These are phyloP conservation scores for Strigamia maritima DNA, from an alignment of 2,888 invertebrate genomes.

Conservation along the genomic window DNA sequence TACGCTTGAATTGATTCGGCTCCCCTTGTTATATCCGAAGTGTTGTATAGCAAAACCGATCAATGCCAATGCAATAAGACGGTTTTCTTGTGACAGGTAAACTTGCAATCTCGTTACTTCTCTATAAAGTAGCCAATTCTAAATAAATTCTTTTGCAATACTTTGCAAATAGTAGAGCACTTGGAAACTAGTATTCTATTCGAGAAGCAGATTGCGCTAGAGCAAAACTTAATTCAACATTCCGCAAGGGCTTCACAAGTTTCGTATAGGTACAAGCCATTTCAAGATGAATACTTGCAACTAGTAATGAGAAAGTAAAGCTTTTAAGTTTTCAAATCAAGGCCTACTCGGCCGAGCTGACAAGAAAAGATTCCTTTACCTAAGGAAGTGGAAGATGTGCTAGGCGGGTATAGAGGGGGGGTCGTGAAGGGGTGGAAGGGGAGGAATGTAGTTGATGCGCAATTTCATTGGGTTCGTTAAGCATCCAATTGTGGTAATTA, in stretches of 20 bases:
- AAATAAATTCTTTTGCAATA: neutral
- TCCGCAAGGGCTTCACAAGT: conserved; percentile 20
- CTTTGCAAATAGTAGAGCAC: neutral
- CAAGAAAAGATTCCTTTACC: conserved; percentile 34
- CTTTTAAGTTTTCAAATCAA: conserved; percentile 34
- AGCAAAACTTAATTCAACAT: conserved; percentile 28
- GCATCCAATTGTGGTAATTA: conserved; percentile 34
- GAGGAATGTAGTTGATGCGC: conserved; percentile 31
- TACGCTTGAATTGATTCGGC: neutral
- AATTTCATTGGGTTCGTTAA: conserved; percentile 34
- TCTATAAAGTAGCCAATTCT: conserved; percentile 15
- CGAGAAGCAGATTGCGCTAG: neutral
- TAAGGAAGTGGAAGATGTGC: conserved; percentile 30
- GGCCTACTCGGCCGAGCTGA: conserved; percentile 22
- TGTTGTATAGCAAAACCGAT: conserved; percentile 4
- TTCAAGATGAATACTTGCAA: conserved; percentile 24
- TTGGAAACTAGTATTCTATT: neutral
- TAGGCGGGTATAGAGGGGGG: conserved; percentile 6
- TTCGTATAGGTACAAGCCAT: neutral
- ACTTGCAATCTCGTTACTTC: conserved; percentile 12
- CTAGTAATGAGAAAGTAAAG: conserved; percentile 30
- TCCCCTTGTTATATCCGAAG: neutral
- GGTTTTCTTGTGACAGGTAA: conserved; percentile 18
- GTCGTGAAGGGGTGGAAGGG: neutral
- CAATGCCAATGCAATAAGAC: conserved; percentile 24